Conservation (phyloP, 2,113 vertebrate species). For the Dolichallabes microphthalmus region DNA sequence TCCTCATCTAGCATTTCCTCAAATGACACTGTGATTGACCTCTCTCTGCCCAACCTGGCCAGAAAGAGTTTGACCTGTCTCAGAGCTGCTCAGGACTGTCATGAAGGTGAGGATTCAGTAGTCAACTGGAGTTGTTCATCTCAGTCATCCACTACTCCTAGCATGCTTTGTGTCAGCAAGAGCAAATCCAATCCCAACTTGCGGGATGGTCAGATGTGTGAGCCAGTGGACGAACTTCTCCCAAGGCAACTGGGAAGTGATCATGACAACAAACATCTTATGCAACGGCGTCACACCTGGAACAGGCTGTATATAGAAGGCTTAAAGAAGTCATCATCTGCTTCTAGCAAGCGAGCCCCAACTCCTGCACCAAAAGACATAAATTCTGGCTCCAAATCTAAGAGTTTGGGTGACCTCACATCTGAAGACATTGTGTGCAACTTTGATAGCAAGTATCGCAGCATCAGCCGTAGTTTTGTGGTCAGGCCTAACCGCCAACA, state of each 20-base stretch:
- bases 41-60: conserved; percentile 82
- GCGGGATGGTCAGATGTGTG: conserved; percentile 52
- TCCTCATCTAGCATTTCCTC: conserved; percentile 94
- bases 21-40: conserved; percentile 88
- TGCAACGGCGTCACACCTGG: conserved; percentile 80
- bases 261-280: conserved; percentile 55
- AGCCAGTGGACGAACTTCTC: conserved; percentile 61
- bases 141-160: conserved; percentile 51
- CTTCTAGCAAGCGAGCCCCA: conserved; percentile 56
- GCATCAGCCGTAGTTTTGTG: conserved; percentile 83
- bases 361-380: conserved; percentile 22
- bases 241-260: conserved; percentile 68
- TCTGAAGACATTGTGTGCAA: conserved; percentile 85
- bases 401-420: conserved; percentile 91
- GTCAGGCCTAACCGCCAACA: conserved; percentile 72
- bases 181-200: conserved; percentile 94
- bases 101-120: conserved; percentile 35
- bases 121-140: conserved; percentile 50
- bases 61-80: conserved; percentile 76
- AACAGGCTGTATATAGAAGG: conserved; percentile 81
- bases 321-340: conserved; percentile 72
- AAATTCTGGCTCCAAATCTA: conserved; percentile 77
- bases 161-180: conserved; percentile 72
- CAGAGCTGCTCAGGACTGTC: conserved; percentile 48
- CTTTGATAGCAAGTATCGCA: conserved; percentile 83